A percentile compares a stretch with the other conserved stretches of the same genome.
Evolutionary conservation across 2,113 vertebrate genomes (phyloP).

Genomic region (Rhipidura dahli): DNA sequence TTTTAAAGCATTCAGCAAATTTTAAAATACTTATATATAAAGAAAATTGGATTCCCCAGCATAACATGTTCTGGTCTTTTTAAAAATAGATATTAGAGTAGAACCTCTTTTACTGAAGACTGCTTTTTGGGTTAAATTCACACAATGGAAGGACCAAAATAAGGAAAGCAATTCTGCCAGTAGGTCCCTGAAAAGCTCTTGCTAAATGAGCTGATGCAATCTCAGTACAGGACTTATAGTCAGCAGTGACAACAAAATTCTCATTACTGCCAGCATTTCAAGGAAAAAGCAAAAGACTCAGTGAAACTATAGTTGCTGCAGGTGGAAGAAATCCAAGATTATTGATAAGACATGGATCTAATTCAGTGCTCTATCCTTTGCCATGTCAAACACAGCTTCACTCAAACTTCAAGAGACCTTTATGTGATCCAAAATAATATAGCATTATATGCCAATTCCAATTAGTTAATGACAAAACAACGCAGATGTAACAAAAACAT

Average conservation of each 20-base stretch:
- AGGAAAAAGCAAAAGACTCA: constrained; percentile 33
- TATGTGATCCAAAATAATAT: not conserved
- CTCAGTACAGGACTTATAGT: constrained; percentile 37
- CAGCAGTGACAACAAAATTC: constrained; percentile 44
- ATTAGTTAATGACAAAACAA: constrained; percentile 26
- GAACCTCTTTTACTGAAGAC: constrained; percentile 33
- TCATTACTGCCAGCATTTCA: constrained; percentile 54
- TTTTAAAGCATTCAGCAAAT: not conserved
- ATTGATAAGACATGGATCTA: constrained; percentile 12
- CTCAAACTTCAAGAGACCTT: not conserved
- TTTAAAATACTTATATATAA: constrained; percentile 2
- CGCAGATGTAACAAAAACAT: not conserved
- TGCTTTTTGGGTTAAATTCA: constrained; percentile 33
- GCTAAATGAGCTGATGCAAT: constrained; percentile 72
- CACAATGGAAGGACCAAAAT: constrained; percentile 58
- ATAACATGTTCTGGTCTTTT: constrained; percentile 27
- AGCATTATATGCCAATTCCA: constrained; percentile 9
- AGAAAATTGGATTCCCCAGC: not conserved
- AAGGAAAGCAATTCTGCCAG: constrained; percentile 64
- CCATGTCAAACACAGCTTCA: not conserved
- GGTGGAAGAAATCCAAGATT: constrained; percentile 48
- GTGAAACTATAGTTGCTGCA: constrained; percentile 11
- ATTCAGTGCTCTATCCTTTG: not conserved
- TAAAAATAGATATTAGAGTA: constrained; percentile 14
- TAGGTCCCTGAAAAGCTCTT: constrained; percentile 56